These are phyloP conservation scores for Dorcus hopei DNA, from an alignment of 2,888 invertebrate genomes.

Conservation along the genomic window DNA sequence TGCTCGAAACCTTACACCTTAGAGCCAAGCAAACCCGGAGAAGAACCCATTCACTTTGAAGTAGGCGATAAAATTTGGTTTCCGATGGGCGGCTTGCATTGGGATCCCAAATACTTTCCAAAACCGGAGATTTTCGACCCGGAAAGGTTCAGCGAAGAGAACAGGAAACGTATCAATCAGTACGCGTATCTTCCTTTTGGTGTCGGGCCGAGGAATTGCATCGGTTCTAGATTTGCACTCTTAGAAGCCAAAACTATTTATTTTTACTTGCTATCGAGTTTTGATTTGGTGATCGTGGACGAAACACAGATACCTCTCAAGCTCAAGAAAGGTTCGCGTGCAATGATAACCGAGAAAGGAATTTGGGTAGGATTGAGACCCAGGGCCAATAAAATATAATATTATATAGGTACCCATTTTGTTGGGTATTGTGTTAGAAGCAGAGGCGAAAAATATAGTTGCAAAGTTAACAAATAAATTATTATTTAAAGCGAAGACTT, in stretches of 20 bases:
- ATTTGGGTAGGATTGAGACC: constrained; percentile 4
- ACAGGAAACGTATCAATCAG: constrained; percentile 51
- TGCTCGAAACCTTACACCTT: constrained; percentile 31
- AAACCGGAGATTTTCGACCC: constrained; percentile 39
- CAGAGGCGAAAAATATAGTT: neutral
- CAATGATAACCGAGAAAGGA: neutral
- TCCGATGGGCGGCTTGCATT: constrained; percentile 35
- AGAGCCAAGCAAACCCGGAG: constrained; percentile 21
- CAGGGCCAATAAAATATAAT: neutral
- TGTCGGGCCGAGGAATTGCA: constrained; percentile 61
- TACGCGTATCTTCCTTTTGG: constrained; percentile 43
- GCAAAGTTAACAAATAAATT: too few relatives aligned
- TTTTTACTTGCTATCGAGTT: constrained; percentile 32
- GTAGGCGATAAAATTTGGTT: constrained; percentile 25
- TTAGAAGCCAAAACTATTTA: constrained; percentile 35
- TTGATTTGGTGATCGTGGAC: constrained; percentile 30
- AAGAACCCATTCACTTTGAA: constrained; percentile 21
- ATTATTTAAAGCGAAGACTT: too few relatives aligned
- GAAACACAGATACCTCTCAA: constrained; percentile 24
- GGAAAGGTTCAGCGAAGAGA: constrained; percentile 51
- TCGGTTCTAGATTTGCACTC: constrained; percentile 49
- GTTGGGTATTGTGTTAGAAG: neutral
- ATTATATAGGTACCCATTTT: neutral
- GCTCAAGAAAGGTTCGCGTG: neutral
- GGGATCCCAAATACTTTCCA: constrained; percentile 33